Percentiles rank a stretch among this genome's conserved stretches.
Evolutionary conservation across 2,113 vertebrate genomes (phyloP).

Genomic region (Pachycephala philippinensis): DNA sequence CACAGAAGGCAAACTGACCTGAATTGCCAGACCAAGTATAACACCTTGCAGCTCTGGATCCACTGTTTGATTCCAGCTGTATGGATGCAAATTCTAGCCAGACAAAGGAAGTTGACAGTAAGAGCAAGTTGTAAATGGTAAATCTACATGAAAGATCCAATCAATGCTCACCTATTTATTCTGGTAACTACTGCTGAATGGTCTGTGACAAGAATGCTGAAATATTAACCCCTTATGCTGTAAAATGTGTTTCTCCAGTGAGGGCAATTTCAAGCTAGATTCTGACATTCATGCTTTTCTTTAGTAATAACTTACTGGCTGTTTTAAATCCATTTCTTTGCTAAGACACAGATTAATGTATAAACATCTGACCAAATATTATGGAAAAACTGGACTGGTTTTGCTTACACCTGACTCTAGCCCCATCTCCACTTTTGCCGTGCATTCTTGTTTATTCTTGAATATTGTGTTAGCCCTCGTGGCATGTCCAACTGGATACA

Average conservation of each 20-base stretch:
- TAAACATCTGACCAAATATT: neutral
- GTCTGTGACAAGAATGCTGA: neutral
- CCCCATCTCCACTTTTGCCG: neutral
- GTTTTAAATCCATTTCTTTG: neutral
- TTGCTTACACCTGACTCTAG: neutral
- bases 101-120: neutral
- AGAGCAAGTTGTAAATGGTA: neutral
- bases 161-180: neutral
- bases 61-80: neutral
- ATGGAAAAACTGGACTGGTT: neutral
- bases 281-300: neutral
- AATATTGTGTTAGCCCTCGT: neutral
- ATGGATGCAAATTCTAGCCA: neutral
- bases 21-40: neutral
- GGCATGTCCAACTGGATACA: neutral
- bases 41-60: neutral
- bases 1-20: neutral
- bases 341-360: neutral
- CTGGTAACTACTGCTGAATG: neutral
- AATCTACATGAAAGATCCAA: neutral
- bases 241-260: neutral
- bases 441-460: neutral
- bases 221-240: neutral
- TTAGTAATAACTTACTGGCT: neutral
- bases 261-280: neutral